Evolutionary conservation across 2,797 vertebrate species (phyloP).

Genomic region (Hylomyscus alleni): DNA sequence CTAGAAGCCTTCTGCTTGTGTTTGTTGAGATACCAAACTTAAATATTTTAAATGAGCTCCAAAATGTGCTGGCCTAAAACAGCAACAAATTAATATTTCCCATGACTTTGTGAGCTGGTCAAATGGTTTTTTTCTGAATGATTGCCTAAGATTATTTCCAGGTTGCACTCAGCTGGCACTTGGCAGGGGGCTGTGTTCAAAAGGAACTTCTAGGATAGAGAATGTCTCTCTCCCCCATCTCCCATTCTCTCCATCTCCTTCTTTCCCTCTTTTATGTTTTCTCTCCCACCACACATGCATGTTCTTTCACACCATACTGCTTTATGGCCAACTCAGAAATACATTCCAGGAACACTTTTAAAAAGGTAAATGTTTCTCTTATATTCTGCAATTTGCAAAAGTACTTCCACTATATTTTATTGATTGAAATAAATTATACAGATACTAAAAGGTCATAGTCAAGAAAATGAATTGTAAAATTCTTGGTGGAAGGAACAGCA

Average conservation of each 20-base stretch:
- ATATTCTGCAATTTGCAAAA: neutral
- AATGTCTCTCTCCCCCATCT: neutral
- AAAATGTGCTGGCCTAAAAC: constrained; percentile 14
- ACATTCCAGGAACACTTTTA: neutral
- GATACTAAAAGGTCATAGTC: neutral
- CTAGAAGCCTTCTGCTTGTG: neutral
- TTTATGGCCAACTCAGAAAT: neutral
- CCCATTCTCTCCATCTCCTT: neutral
- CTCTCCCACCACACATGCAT: too few relatives aligned
- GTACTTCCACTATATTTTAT: neutral
- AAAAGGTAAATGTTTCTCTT: neutral
- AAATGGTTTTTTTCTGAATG: neutral
- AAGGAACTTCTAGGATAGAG: neutral
- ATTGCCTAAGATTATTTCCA: neutral
- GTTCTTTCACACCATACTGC: neutral
- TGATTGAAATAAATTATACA: neutral
- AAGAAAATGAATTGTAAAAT: neutral
- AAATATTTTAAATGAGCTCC: neutral
- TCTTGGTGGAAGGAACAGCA: neutral
- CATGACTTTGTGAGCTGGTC: neutral
- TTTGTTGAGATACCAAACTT: neutral
- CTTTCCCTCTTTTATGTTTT: neutral
- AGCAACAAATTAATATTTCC: constrained; percentile 3
- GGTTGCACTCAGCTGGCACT: neutral
- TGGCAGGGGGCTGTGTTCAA: neutral